A percentile compares a stretch with the other conserved stretches of the same genome.
phyloP scores from a whole-genome alignment of 2,113 vertebrate species.

The Ramphastos sulfuratus region DNA sequence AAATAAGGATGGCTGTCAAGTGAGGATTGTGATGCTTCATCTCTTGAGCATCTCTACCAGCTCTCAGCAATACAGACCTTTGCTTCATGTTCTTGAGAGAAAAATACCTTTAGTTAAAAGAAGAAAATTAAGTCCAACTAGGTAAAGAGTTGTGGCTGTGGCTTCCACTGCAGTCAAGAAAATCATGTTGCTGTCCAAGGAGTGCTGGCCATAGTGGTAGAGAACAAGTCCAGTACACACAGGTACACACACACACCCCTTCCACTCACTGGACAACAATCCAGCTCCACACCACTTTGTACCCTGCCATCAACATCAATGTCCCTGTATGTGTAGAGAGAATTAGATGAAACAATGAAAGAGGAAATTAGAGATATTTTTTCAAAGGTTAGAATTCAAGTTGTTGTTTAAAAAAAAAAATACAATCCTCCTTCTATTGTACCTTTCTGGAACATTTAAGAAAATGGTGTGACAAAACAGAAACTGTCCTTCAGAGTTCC shows the following conservation, averaged over 20 bases:
- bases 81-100: background rate
- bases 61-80: background rate
- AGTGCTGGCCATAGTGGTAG: background rate
- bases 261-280: background rate
- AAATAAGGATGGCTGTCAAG: background rate
- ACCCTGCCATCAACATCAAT: background rate
- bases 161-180: background rate
- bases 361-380: background rate
- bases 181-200: background rate
- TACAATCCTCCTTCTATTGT: background rate
- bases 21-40: accelerated
- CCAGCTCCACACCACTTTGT: background rate
- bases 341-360: background rate
- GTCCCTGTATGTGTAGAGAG: background rate
- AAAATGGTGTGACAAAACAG: background rate
- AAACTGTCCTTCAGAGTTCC: background rate
- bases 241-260: accelerated
- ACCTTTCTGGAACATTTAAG: background rate
- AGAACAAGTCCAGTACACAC: background rate
- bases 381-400: background rate
- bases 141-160: background rate
- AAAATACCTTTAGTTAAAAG: background rate
- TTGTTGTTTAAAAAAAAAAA: background rate
- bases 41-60: background rate
- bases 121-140: background rate